phyloP scores from a whole-genome alignment of 37 sponge, comb jelly and placozoan species.

The Spongilla lacustris region DNA sequence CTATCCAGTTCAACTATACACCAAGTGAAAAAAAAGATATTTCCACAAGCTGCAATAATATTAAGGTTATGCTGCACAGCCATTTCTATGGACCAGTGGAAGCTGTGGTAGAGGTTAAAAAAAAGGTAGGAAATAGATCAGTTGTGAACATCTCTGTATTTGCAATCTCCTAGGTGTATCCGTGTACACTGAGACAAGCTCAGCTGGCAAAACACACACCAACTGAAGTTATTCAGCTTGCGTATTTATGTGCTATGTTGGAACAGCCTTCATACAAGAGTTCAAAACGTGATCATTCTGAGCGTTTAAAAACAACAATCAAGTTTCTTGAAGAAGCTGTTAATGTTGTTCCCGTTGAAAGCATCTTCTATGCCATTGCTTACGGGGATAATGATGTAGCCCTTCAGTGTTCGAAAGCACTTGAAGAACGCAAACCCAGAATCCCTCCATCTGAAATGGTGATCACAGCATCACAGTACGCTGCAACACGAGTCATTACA shows the following conservation, averaged over 20 bases:
- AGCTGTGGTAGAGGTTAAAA: background rate
- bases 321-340: slow-evolving; percentile 63
- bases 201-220: slow-evolving; percentile 69
- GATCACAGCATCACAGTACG: background rate
- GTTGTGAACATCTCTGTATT: too few relatives aligned
- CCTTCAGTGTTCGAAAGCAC: slow-evolving; percentile 49
- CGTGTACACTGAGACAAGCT: slow-evolving; percentile 40
- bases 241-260: slow-evolving; percentile 58
- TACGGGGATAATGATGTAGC: slow-evolving; percentile 30
- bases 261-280: slow-evolving; percentile 19
- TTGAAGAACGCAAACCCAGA: background rate
- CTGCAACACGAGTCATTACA: slow-evolving; percentile 21
- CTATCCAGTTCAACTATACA: slow-evolving; percentile 36
- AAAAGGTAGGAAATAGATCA: slow-evolving; percentile 36
- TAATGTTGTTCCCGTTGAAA: slow-evolving; percentile 64
- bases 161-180: background rate
- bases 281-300: background rate
- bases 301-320: slow-evolving; percentile 14
- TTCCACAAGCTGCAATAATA: background rate
- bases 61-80: slow-evolving; percentile 18
- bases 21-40: slow-evolving; percentile 3
- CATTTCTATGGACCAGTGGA: slow-evolving; percentile 24
- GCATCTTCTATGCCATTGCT: slow-evolving; percentile 55
- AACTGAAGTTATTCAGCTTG: slow-evolving; percentile 46
- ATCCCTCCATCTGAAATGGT: slow-evolving; percentile 32